phyloP scores from a whole-genome alignment of 2,797 vertebrate genomes.

The Eulemur albifrons region DNA sequence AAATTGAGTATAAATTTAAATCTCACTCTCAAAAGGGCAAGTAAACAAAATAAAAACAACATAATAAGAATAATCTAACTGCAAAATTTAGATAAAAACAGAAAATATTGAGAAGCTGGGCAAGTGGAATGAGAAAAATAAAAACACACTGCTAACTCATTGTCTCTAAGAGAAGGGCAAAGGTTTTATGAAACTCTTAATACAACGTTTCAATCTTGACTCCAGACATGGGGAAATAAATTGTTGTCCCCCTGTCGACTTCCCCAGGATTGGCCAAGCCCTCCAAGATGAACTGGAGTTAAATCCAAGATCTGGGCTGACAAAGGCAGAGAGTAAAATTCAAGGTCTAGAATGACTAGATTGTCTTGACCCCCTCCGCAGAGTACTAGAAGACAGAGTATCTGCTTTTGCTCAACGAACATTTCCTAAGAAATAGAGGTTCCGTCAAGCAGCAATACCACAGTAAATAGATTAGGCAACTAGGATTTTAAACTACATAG shows the following conservation, averaged over 20 bases:
- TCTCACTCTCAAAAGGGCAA: not conserved
- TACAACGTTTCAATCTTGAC: not conserved
- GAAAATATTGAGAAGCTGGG: not conserved
- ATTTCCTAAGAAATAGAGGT: not conserved
- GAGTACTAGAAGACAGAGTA: not conserved
- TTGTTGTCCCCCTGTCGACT: not conserved
- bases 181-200: not conserved
- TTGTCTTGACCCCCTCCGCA: not conserved
- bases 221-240: not conserved
- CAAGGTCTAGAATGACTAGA: not conserved
- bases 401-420: not conserved
- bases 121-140: not conserved
- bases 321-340: not conserved
- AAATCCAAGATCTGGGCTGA: not conserved
- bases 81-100: not conserved
- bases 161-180: not conserved
- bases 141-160: not conserved
- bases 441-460: not conserved
- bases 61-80: not conserved
- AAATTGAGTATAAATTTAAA: not conserved
- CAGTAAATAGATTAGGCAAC: not conserved
- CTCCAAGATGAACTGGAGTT: not conserved
- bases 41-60: not conserved
- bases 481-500: not conserved
- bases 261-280: not conserved